These are phyloP conservation scores for Macroramphosus scolopax DNA, from an alignment of 2,797 vertebrate genomes.

Conservation along the genomic window DNA sequence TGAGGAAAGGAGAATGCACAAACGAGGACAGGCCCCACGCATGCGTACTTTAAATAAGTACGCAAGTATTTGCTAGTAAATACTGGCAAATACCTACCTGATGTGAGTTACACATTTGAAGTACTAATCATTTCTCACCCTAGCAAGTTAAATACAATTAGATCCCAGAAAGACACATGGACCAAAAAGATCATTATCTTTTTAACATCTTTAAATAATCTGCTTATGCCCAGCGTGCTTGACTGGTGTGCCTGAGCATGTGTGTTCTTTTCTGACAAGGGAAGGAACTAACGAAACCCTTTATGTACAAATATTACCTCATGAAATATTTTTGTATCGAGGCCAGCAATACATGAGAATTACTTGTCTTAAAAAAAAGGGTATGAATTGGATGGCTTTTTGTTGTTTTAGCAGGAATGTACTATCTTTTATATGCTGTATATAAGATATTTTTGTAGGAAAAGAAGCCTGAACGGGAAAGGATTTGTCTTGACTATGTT, in stretches of 20 bases:
- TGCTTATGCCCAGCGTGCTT: conserved; percentile 68
- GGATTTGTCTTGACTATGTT: conserved; percentile 75
- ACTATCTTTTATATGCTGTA: conserved; percentile 89
- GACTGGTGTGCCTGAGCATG: conserved; percentile 67
- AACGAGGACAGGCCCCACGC: conserved; percentile 63
- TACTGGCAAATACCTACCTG: conserved; percentile 34
- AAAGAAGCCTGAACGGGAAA: conserved; percentile 81
- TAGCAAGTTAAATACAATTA: conserved; percentile 52
- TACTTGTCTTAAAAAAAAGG: conserved; percentile 81
- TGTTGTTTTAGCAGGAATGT: conserved; percentile 80
- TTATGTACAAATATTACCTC: conserved; percentile 99
- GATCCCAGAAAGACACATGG: conserved; percentile 26
- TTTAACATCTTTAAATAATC: conserved; percentile 32
- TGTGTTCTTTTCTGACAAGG: conserved; percentile 72
- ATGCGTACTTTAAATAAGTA: no score
- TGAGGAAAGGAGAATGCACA: conserved; percentile 58
- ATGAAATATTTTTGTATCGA: conserved; percentile 91
- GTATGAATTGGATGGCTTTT: conserved; percentile 81
- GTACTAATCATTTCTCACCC: background rate
- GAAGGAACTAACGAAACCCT: conserved; percentile 78
- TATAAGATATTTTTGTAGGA: conserved; percentile 89
- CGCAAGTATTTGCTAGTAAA: no score
- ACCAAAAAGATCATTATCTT: conserved; percentile 29
- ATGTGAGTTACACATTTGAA: no score
- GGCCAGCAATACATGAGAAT: conserved; percentile 76